Base-by-base conservation (phyloP, 2,888 invertebrate species). In the Eudasyphora cyanicolor region DNA sequence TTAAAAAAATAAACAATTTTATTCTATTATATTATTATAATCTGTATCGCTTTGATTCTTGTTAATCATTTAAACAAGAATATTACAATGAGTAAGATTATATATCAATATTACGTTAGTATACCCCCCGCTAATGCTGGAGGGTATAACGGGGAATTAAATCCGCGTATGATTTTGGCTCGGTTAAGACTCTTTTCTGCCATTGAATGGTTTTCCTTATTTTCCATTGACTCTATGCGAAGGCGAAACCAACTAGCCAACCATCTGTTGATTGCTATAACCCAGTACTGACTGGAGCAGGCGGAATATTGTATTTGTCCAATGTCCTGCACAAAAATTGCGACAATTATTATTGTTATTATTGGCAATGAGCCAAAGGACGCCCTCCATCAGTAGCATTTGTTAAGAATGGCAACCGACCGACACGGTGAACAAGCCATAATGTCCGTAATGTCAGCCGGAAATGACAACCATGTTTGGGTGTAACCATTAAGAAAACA, bases 401-500 rank as follows among this genome's bases (percentile, higher is more conserved):
- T n/a, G n/a, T n/a, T n/a, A n/a, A n/a, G n/a, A 42, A 67, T 14
- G 51, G 27, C 69, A 71, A 71, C 49, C 49, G 19, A 71, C 32
- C 14, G 54, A 73, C 79, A 83, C 29, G 62, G 74, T 79, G 74
- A 62, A 74, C 70, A 70, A 70, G 51, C 32, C 74, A 62, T 60
- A 79, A 73, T 76, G 64, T 57, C 80, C 77, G 70, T 64, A 80
- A 62, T 54, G 75, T 54, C 69, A 77, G 74, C 74, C 80, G 83
- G 83, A 83, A 70, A 80, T 78, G 60, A 57, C 77, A 64, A 70
- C 57, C 77, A 80, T n/a, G 77, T 77, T 64, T 74, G 74, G 69
- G 77, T 71, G 57, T 49, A 77, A 77, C 74, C 83, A 83, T 82
- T 79, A 82, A 76, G 73, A 79, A 79, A 82, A 82, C 57, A 60